These are phyloP conservation scores for Apodemus sylvaticus DNA, from an alignment of 2,113 vertebrate species.

Conservation along the genomic window DNA sequence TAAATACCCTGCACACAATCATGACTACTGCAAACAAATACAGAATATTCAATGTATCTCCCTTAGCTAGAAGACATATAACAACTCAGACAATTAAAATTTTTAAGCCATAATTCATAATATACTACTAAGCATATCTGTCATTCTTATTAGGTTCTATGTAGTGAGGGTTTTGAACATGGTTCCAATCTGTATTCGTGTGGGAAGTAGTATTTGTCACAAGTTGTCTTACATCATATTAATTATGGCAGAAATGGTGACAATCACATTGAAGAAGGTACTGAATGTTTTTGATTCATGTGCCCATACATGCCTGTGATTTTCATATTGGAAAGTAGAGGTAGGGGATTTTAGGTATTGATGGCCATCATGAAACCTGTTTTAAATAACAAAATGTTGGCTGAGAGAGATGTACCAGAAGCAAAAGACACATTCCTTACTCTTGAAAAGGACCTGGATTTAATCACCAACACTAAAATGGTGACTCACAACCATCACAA, in stretches of 20 bases:
- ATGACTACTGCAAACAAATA: not conserved
- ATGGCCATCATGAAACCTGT: not conserved
- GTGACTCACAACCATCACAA: not conserved
- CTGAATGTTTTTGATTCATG: fast-evolving
- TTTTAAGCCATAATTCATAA: not conserved
- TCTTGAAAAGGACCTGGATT: not conserved
- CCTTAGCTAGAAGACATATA: not conserved
- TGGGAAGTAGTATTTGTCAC: not conserved
- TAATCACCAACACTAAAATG: not conserved
- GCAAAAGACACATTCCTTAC: not conserved
- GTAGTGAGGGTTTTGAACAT: not conserved
- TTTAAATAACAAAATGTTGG: not conserved
- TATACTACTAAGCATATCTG: not conserved
- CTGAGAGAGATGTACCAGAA: not conserved
- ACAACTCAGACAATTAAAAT: not conserved
- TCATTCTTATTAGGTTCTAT: not conserved
- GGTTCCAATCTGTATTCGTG: not conserved
- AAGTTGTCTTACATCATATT: conserved; percentile 62
- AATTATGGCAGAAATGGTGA: not conserved
- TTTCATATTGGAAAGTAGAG: not conserved
- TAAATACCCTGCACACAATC: conserved; percentile 26
- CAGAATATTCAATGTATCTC: not conserved
- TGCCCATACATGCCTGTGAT: not conserved
- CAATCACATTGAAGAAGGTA: not conserved
- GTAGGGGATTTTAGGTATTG: not conserved